These are phyloP conservation scores for Hydrolagus affinis DNA, from an alignment of 2,113 vertebrate species.

Conservation along the genomic window DNA sequence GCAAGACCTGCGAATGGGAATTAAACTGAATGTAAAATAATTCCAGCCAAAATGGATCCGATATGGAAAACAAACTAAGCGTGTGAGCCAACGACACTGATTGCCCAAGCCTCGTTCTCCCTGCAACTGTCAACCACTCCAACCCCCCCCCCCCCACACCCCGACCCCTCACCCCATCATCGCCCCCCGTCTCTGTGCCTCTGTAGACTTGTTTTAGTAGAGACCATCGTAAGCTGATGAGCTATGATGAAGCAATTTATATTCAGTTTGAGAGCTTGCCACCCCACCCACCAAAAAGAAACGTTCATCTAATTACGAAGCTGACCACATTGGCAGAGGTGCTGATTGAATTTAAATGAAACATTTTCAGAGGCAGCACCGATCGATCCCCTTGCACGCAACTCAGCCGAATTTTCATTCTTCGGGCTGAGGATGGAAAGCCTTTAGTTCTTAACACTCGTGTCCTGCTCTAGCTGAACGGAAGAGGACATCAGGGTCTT, in stretches of 20 bases:
- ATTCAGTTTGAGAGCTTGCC: not conserved
- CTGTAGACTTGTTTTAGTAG: not conserved
- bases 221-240: not conserved
- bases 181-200: not conserved
- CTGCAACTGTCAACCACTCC: not conserved
- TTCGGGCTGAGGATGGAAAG: not conserved
- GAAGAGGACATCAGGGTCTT: not conserved
- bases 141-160: no score
- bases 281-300: no score
- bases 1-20: not conserved
- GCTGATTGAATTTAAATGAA: not conserved
- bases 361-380: not conserved
- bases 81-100: not conserved
- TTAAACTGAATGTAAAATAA: not conserved
- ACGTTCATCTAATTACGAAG: not conserved
- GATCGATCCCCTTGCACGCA: not conserved
- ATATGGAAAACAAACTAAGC: not conserved
- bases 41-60: not conserved
- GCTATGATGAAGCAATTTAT: not conserved
- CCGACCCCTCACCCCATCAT: not conserved
- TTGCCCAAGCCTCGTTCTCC: not conserved
- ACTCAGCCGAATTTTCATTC: not conserved
- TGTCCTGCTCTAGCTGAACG: not conserved
- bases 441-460: not conserved
- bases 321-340: slow-evolving; percentile 11